These are phyloP conservation scores for Aphodius granarius DNA, from an alignment of 2,888 invertebrate species.

Conservation along the genomic window DNA sequence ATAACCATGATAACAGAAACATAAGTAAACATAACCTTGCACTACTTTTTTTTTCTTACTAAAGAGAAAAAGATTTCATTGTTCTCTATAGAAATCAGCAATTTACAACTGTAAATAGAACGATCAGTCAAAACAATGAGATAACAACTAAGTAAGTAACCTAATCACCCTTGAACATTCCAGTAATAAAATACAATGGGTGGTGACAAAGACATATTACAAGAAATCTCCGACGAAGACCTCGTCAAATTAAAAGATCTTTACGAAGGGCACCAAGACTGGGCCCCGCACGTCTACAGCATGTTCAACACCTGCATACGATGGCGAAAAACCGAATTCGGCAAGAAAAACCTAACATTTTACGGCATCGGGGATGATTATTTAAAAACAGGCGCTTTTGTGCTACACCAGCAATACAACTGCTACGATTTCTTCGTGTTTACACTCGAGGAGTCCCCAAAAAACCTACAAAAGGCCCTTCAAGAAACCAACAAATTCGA, in stretches of 20 bases:
- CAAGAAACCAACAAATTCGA: constrained; percentile 30
- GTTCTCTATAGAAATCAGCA: no score
- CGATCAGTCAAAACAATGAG: neutral
- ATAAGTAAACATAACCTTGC: neutral
- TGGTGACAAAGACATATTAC: constrained; percentile 36
- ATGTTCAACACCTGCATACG: constrained; percentile 50
- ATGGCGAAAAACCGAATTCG: constrained; percentile 41
- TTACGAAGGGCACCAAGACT: constrained; percentile 46
- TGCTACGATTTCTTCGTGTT: constrained; percentile 40
- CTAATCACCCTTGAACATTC: neutral
- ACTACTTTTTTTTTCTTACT: no score
- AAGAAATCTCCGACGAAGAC: constrained; percentile 41
- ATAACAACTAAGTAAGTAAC: neutral
- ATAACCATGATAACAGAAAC: no score
- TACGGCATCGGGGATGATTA: constrained; percentile 53
- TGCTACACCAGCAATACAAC: constrained; percentile 37
- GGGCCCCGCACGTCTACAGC: constrained; percentile 48
- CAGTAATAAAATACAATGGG: neutral
- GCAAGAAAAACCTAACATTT: constrained; percentile 45
- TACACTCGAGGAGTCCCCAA: constrained; percentile 38
- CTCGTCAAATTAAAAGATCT: constrained; percentile 42
- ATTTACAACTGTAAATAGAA: neutral
- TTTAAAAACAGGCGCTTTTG: constrained; percentile 46
- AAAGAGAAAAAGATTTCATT: no score
- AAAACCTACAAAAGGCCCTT: constrained; percentile 34